These are phyloP conservation scores for Ondatra zibethicus DNA, from an alignment of 2,113 vertebrate species.

Conservation along the genomic window DNA sequence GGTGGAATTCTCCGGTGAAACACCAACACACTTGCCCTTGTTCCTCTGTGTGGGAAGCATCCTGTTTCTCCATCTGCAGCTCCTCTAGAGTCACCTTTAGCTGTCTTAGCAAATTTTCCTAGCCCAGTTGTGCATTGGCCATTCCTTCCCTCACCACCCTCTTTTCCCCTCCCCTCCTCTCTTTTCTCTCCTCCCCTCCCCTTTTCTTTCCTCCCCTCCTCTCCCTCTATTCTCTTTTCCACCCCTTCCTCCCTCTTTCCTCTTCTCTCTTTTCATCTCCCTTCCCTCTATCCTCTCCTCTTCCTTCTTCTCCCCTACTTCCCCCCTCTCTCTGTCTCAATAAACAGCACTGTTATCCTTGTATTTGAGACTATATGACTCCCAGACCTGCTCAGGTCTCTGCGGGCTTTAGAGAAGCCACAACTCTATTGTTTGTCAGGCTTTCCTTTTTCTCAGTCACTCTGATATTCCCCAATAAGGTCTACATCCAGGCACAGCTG, in stretches of 20 bases:
- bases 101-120: background rate
- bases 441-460: background rate
- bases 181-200: background rate
- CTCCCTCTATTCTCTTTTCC: fast-evolving
- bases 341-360: background rate
- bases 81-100: background rate
- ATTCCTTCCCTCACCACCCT: background rate
- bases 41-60: background rate
- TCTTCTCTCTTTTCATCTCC: background rate
- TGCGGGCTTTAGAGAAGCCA: background rate
- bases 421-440: background rate
- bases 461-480: background rate
- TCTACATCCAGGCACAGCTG: too few species aligned
- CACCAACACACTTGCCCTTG: background rate
- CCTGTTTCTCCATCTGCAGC: background rate
- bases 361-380: background rate
- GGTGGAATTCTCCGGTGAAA: background rate
- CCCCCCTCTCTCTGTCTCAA: background rate
- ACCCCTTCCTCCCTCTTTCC: fast-evolving
- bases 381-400: background rate
- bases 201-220: background rate
- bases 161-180: background rate
- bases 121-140: background rate
- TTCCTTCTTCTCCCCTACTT: background rate
- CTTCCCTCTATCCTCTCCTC: too few species aligned